phyloP scores from a whole-genome alignment of 2,888 invertebrate species.

The Magallana nippona region DNA sequence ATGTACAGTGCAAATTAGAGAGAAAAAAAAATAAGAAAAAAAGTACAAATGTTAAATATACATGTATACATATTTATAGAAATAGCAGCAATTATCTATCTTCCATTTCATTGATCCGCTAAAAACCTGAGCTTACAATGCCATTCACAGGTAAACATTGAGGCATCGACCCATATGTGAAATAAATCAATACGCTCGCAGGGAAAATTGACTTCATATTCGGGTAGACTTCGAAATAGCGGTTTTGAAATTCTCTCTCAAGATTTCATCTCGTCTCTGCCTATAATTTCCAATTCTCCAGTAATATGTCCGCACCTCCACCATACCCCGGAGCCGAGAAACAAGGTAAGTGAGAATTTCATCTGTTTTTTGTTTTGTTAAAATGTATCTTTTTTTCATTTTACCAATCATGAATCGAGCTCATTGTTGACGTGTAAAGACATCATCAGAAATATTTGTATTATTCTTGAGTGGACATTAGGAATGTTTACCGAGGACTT shows the following conservation, averaged over 20 bases:
- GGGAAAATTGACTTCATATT: neutral
- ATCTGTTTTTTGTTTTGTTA: neutral
- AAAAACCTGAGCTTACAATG: neutral
- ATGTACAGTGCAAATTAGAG: too few species aligned
- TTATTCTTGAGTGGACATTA: too few species aligned
- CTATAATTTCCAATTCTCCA: too few species aligned
- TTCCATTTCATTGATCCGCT: neutral
- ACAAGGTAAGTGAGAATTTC: conserved; percentile 1
- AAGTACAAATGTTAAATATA: too few species aligned
- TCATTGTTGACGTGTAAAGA: too few species aligned
- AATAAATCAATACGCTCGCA: neutral
- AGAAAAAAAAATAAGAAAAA: too few species aligned
- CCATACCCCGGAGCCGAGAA: neutral
- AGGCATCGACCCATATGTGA: neutral
- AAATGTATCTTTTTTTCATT: too few species aligned
- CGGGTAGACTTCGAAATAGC: neutral
- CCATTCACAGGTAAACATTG: neutral
- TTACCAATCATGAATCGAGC: too few species aligned
- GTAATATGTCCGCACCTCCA: neutral
- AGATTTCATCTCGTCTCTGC: too few species aligned
- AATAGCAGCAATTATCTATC: neutral
- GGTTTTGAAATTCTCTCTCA: neutral
- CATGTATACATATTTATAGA: too few species aligned
- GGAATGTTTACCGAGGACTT: too few species aligned
- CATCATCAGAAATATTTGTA: too few species aligned